Base-by-base conservation (phyloP, 2,113 vertebrate genomes). In the Ameiurus melas region DNA sequence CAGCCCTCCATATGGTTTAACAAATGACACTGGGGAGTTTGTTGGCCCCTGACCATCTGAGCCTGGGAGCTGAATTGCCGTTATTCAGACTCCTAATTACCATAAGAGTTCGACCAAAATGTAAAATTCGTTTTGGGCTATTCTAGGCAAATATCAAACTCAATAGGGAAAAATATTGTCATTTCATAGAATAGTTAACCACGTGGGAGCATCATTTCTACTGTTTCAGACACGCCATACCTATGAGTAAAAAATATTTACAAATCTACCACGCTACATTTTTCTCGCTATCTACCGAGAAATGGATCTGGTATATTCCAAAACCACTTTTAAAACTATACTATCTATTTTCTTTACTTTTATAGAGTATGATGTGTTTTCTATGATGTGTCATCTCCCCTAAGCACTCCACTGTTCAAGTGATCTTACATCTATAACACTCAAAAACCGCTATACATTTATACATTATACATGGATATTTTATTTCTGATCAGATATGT, bases 1-100 rank as follows among this genome's bases (percentile, higher is more conserved):
- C 55, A 81, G n/a, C 17, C 55, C 36, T 87, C 81, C 90, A 87
- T 86, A 89, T 89, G 87, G 64, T 85, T 68, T 5, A 57, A 73
- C 39, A 20, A 82, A 90, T 82, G 66, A 88, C 89, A 88, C 73
- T 22, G 58, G 86, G 79, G 70, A 86, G n/a, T 36, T 70, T 17
- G 39, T 30, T 62, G 16, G 16, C 68, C 81, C 75, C n/a, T 58
- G 85, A 78, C 85, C 85, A 84, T 58, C 53, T 60, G 57, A 87
- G 75, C 39, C 57, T 51, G 57, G 60, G 14, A 14, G 62, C 85
- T 51, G 60, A 84, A 90, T 86, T 73, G 53, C 79, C 84, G 17
- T 57, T 81, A 58, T 85, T 81, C 71, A 71, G 66, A 36, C 47
- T 58, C 51, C 81, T 33, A 80, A 51, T 86, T 85, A 68, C 9